A percentile compares a stretch with the other conserved stretches of the same genome.
These are phyloP conservation scores for Stylophora pistillata DNA, from an alignment of 64 coral and sea anemone genomes.

Conservation along the genomic window DNA sequence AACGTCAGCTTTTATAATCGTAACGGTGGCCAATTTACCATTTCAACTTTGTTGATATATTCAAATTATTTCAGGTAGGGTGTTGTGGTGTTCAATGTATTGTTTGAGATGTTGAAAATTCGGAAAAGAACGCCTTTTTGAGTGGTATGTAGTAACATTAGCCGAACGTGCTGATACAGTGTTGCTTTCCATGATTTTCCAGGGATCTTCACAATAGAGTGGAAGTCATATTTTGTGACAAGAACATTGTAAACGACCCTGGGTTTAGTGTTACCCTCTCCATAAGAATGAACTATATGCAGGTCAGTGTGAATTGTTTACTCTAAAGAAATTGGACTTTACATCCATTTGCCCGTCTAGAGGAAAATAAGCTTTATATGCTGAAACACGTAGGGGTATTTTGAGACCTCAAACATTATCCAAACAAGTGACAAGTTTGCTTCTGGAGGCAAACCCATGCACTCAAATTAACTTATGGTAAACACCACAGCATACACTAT, in stretches of 20 bases:
- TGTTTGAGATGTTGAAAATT: background rate
- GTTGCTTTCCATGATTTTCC: background rate
- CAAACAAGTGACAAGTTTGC: background rate
- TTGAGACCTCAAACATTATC: background rate
- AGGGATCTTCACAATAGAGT: slow-evolving; percentile 75
- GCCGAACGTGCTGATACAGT: background rate
- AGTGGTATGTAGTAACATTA: too few relatives aligned
- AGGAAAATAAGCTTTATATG: too few relatives aligned
- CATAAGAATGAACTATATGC: slow-evolving; percentile 78
- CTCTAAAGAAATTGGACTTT: background rate
- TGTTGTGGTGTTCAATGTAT: background rate
- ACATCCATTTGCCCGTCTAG: too few relatives aligned
- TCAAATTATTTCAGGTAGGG: background rate
- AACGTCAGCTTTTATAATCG: too few relatives aligned
- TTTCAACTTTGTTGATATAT: too few relatives aligned
- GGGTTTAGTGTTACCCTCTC: slow-evolving; percentile 71
- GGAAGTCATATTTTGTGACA: slow-evolving; percentile 79
- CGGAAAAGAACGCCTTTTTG: background rate
- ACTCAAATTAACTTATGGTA: too few relatives aligned
- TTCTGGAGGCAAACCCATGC: background rate
- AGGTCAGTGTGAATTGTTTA: slow-evolving; percentile 15
- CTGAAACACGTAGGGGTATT: background rate
- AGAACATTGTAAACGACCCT: slow-evolving; percentile 63
- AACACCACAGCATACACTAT: too few relatives aligned
- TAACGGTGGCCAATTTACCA: too few relatives aligned